phyloP scores from a whole-genome alignment of 2,797 vertebrate genomes.

The Rhinella marina region DNA sequence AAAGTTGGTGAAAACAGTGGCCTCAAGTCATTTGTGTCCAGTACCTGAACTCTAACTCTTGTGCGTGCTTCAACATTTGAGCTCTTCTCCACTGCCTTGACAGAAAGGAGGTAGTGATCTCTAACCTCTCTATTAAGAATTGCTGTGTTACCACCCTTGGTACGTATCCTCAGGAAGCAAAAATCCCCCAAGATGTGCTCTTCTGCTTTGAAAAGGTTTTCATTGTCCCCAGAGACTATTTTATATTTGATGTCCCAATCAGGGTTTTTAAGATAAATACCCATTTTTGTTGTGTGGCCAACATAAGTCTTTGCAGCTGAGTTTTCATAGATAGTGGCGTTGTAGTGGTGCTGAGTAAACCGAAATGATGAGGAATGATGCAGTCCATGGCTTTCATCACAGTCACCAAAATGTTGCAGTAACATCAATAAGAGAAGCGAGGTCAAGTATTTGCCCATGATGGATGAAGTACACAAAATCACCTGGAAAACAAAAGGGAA shows the following conservation, averaged over 20 bases:
- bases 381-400: constrained; percentile 78
- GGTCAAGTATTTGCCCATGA: constrained; percentile 86
- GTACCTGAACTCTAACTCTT: constrained; percentile 87
- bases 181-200: constrained; percentile 94
- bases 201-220: constrained; percentile 98
- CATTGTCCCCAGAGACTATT: constrained; percentile 95
- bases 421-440: constrained; percentile 82
- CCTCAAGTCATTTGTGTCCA: constrained; percentile 96
- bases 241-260: constrained; percentile 94
- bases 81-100: constrained; percentile 90
- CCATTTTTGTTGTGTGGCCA: constrained; percentile 94
- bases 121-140: constrained; percentile 97
- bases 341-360: constrained; percentile 90
- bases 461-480: constrained; percentile 79
- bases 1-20: constrained; percentile 97
- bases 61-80: constrained; percentile 86
- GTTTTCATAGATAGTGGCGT: constrained; percentile 95
- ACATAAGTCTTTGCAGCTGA: constrained; percentile 97
- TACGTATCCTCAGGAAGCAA: constrained; percentile 97
- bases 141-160: constrained; percentile 98
- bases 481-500: constrained; percentile 73
- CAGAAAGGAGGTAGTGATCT: constrained; percentile 90
- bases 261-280: constrained; percentile 85
- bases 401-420: constrained; percentile 80
- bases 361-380: constrained; percentile 76